These are phyloP conservation scores for Drosophila arizonae DNA, from an alignment of 1,140 invertebrate species.

Conservation along the genomic window DNA sequence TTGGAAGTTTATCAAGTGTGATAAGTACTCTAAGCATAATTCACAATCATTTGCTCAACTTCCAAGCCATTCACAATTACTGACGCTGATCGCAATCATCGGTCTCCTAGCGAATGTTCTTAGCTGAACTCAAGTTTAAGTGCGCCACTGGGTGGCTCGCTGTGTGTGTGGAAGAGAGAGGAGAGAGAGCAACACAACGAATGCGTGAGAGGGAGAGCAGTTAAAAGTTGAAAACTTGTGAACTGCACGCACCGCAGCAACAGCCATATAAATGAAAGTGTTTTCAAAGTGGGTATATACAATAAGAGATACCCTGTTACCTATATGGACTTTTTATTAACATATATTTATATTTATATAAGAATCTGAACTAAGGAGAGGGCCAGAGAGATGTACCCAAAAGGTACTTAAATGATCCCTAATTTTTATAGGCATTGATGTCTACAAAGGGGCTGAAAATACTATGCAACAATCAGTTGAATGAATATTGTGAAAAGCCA, in stretches of 20 bases:
- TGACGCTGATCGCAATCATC: neutral
- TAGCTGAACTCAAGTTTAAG: conserved; percentile 14
- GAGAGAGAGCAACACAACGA: too few species aligned
- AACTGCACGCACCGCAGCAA: conserved; percentile 58
- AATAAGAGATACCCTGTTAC: neutral
- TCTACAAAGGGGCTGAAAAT: too few species aligned
- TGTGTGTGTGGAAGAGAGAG: neutral
- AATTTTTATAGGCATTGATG: too few species aligned
- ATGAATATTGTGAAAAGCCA: too few species aligned
- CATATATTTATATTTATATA: too few species aligned
- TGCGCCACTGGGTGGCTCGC: neutral
- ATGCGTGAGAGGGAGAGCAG: neutral
- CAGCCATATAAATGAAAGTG: conserved; percentile 10
- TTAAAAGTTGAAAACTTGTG: conserved; percentile 50
- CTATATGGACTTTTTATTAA: too few species aligned
- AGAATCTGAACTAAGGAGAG: neutral
- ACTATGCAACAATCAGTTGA: too few species aligned
- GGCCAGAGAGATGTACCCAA: too few species aligned
- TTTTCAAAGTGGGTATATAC: neutral
- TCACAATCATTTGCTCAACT: neutral
- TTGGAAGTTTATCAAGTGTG: neutral
- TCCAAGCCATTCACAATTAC: neutral
- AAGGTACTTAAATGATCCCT: too few species aligned
- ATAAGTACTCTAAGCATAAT: neutral
- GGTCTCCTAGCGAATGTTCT: conserved; percentile 4